Conservation (phyloP, 2,888 invertebrate species). For the Agrochola litura region DNA sequence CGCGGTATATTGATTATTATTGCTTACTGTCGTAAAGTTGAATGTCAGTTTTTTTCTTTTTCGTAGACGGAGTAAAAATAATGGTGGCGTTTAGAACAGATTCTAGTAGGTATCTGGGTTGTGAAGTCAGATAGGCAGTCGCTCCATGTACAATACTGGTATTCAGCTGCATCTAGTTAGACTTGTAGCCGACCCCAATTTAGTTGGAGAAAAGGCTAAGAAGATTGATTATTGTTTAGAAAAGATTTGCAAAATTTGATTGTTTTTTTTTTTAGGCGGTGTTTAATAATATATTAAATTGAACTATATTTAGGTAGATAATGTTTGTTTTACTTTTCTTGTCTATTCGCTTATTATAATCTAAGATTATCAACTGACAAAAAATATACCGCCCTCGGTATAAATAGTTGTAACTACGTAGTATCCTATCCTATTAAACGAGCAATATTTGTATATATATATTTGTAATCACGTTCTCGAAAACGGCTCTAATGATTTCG, state of each 20-base stretch:
- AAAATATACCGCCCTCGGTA: neutral
- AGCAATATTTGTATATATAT: too few species aligned
- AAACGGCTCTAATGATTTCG: too few species aligned
- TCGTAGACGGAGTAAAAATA: too few species aligned
- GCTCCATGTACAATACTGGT: neutral
- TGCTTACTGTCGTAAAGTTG: neutral
- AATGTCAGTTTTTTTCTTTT: neutral
- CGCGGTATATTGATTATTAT: conserved; percentile 9
- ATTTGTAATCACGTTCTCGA: too few species aligned
- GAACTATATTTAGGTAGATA: neutral
- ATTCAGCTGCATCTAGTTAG: neutral
- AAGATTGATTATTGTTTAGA: neutral
- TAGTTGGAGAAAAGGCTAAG: neutral
- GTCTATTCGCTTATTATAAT: neutral
- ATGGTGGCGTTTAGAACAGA: neutral
- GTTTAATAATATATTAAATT: neutral
- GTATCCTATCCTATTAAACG: too few species aligned
- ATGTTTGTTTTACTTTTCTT: neutral
- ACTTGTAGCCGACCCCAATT: neutral
- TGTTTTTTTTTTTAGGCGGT: neutral
- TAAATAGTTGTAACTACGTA: neutral
- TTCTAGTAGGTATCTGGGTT: neutral
- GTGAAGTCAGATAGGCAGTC: neutral
- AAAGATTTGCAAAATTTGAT: neutral
- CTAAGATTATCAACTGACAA: neutral